Evolutionary conservation across 2,888 invertebrate species (phyloP), one percentile per base, ranked within the genome.

Genomic region (Schrankia costaestrigalis): DNA sequence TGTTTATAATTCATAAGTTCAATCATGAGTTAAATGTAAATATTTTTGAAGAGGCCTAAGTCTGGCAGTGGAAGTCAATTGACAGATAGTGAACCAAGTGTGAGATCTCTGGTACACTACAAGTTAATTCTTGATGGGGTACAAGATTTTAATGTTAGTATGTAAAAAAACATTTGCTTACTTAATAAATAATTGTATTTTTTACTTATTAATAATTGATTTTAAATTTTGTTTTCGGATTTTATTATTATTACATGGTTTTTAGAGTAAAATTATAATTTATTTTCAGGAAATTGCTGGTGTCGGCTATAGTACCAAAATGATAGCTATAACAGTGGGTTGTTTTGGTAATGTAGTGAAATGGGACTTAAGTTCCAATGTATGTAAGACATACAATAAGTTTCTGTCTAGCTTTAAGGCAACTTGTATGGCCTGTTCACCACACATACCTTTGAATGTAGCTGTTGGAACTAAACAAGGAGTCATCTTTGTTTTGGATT

Each of bases 291-390:
- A 79, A 52, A 62, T 83, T 17, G 55, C 77, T 7, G 77, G 89
- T 26, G 85, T 89, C 10, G 89, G 81, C 5, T 84, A 83, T 38
- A 85, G 89, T 55, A 80, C 71, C 45, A 79, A 79, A 13, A 67
- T 75, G 18, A 69, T 66, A 55, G 79, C 89, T 0, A 61, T 91
- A 17, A 86, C 90, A 33, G 84, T 89, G 9, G 88, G 90, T 2
- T 63, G 60, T 52, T 70, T 59, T 42, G 90, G 90, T 1, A 68
- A 74, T 32, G 56, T 90, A 31, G 75, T 86, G 0, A 78, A 89
- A 44, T 91, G 91, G 91, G 82, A 89, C 46, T 50, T 89, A 2
- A 66, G 63, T n/a, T 71, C 83, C 2, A 89, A 90, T 67, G 73
- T 86, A 22, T 78, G 83, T 1, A 84, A 69, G 37, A 49, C 61